Evolutionary conservation across 2,797 vertebrate species (phyloP).

Genomic region (Dendrocincla tyrannina): DNA sequence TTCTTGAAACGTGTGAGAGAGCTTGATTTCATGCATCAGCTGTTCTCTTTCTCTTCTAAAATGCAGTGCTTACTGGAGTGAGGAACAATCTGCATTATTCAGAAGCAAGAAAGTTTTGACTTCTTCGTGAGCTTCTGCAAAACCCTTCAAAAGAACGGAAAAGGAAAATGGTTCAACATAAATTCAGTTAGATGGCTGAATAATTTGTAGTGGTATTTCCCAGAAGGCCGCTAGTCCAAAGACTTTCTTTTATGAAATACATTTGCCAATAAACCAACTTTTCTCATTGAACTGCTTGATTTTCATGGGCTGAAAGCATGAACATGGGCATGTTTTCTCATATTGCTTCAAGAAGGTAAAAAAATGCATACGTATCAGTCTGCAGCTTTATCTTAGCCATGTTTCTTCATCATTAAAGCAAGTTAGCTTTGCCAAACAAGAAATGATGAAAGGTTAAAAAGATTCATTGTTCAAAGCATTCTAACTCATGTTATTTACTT

Average conservation of each 20-base stretch:
- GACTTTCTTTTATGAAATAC: background rate
- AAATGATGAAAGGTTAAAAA: background rate
- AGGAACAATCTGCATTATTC: conserved; percentile 58
- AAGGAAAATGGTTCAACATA: conserved; percentile 43
- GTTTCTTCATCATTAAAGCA: background rate
- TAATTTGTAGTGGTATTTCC: background rate
- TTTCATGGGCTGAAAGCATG: background rate
- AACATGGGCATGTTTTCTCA: background rate
- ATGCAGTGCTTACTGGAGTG: conserved; percentile 56
- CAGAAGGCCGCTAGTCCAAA: conserved; percentile 19
- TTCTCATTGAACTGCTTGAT: background rate
- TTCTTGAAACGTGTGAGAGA: conserved; percentile 56
- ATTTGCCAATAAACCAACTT: background rate
- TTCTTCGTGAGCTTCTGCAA: conserved; percentile 37
- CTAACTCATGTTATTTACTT: background rate
- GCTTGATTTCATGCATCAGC: conserved; percentile 69
- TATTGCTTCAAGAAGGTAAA: background rate
- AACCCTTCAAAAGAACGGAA: conserved; percentile 46
- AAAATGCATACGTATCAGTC: background rate
- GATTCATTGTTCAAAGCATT: background rate
- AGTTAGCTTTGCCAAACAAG: background rate
- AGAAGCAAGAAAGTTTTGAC: conserved; percentile 50
- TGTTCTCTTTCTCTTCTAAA: conserved; percentile 66
- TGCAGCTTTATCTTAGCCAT: background rate
- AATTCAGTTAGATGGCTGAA: conserved; percentile 53